Evolutionary conservation across 2,113 vertebrate genomes (phyloP).

Genomic region (Scartelaos histophorus): DNA sequence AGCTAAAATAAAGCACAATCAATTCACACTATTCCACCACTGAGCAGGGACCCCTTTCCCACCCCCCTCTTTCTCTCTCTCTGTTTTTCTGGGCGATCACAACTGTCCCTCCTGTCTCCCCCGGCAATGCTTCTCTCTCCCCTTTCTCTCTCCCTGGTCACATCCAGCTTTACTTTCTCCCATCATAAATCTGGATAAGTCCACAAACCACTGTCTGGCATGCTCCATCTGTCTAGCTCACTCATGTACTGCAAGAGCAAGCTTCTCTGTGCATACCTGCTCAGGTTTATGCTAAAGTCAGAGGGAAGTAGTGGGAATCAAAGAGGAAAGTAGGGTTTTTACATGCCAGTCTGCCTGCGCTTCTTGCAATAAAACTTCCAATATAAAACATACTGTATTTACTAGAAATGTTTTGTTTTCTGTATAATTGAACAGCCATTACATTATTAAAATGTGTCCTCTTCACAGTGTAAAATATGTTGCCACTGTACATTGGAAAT

Average conservation of each 20-base stretch:
- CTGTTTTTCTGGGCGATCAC: conserved; percentile 50
- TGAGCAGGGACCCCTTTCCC: conserved; percentile 54
- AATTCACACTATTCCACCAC: conserved; percentile 61
- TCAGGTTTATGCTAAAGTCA: conserved; percentile 54
- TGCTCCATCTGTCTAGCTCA: conserved; percentile 78
- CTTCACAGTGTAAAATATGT: background rate
- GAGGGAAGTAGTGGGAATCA: conserved; percentile 23
- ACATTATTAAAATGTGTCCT: conserved; percentile 5
- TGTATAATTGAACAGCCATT: background rate
- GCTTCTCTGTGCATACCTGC: conserved; percentile 68
- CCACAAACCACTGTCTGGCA: conserved; percentile 77
- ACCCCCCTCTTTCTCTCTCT: conserved; percentile 32
- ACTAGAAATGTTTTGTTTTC: conserved; percentile 29
- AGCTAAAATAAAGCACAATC: conserved; percentile 68
- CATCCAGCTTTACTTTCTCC: conserved; percentile 67
- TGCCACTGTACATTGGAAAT: background rate
- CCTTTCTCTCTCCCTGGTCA: conserved; percentile 38
- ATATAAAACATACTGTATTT: conserved; percentile 43
- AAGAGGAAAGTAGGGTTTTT: conserved; percentile 33
- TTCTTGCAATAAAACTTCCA: conserved; percentile 35
- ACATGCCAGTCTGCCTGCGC: conserved; percentile 24
- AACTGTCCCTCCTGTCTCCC: conserved; percentile 43
- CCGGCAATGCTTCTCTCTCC: conserved; percentile 16
- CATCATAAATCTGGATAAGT: conserved; percentile 80
- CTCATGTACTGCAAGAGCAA: conserved; percentile 72